phyloP scores from a whole-genome alignment of 2,113 vertebrate genomes.

The Crotalus tigris region DNA sequence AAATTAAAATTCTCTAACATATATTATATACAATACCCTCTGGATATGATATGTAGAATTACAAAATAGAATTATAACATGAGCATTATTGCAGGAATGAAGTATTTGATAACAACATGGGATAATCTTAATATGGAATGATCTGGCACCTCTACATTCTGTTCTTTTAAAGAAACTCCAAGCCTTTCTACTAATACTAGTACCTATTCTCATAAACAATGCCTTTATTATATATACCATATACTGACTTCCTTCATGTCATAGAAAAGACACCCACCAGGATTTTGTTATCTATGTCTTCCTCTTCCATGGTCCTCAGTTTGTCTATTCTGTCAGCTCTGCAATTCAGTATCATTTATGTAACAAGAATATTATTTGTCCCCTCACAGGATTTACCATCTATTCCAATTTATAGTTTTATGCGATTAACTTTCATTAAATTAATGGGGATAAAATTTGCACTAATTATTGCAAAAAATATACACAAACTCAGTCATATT shows the following conservation, averaged over 20 bases:
- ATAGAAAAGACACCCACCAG: not conserved
- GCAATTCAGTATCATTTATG: not conserved
- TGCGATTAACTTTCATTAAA: not conserved
- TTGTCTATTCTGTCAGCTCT: not conserved
- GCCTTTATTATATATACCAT: not conserved
- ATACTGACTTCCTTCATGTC: not conserved
- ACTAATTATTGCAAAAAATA: slow-evolving; percentile 41
- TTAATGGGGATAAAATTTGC: not conserved
- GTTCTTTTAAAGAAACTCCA: not conserved
- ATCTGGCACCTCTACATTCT: not conserved
- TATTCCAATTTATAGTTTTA: not conserved
- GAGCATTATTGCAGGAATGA: not conserved
- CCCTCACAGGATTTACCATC: not conserved
- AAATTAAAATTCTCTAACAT: no score
- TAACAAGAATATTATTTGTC: not conserved
- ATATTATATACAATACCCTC: not conserved
- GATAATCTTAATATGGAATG: not conserved
- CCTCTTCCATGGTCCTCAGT: not conserved
- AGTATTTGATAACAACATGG: not conserved
- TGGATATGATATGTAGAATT: not conserved
- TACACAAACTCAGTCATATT: slow-evolving; percentile 28
- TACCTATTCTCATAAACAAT: not conserved
- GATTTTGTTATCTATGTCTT: not conserved
- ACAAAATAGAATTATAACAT: not conserved
- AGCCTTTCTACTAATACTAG: not conserved